Evolutionary conservation across 2,113 vertebrate species (phyloP), one percentile per base, ranked within the genome.

Genomic region (Sorex fumeus): DNA sequence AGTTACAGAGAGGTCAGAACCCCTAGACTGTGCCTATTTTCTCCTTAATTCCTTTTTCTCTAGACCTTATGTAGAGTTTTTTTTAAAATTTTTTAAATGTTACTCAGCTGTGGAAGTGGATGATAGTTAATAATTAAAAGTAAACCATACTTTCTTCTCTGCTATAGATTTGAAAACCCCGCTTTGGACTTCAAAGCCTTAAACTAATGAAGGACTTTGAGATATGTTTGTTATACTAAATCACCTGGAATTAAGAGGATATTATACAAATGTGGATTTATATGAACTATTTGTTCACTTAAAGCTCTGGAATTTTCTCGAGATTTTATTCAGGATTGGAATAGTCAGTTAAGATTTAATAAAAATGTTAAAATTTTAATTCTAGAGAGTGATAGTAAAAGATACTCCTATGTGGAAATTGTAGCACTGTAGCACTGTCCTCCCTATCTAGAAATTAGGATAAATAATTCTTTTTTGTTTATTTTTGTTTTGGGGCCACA

Each of bases 331-430:
- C 36, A 69, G 47, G 11, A 6, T 64, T 84, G 53, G 28, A 69
- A 60, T n/a, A 84, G 47, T 13, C 47, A 50, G 13, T 50, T 50
- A 40, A 40, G 7, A 40, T 32, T 84, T 64, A 30, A 77, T 27
- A 15, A 89, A 87, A 89, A 84, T 43, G 21, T 80, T 93, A 34
- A 84, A 84, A 75, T 36, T 84, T 77, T 93, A 77, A 83, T 93
- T 27, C 77, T 89, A 71, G 30, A 2, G 74, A 71, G 1, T 13
- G 60, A 8, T 76, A 13, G 15, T 50, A 50, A 62, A 67, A 66
- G 67, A 8, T 19, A 23, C 16, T 25, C 18, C n/a, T 45, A 27
- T n/a, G 7, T 90, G 34, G 53, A 88, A 90, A 66, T 47, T 53
- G n/a, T n/a, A n/a, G n/a, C n/a, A n/a, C n/a, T n/a, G n/a, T n/a